phyloP scores from a whole-genome alignment of 1,140 invertebrate genomes.

The Heterodera carotae region DNA sequence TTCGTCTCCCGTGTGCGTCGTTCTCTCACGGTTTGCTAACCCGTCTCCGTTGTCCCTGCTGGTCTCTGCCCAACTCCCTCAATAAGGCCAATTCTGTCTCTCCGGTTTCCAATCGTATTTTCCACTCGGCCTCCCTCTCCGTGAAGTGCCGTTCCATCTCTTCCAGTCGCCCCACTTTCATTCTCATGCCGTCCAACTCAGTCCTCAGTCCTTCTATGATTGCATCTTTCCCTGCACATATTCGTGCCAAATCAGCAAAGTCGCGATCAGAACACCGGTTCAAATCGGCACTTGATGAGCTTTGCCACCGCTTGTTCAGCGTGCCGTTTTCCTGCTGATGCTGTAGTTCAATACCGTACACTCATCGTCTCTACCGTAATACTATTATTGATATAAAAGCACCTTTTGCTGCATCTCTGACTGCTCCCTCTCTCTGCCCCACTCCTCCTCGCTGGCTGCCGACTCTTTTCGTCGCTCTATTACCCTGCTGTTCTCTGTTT shows the following conservation, averaged over 20 bases:
- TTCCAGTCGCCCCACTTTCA: background rate
- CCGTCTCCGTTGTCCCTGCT: constrained; percentile 6
- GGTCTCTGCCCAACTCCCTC: constrained; percentile 25
- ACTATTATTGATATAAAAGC: no score
- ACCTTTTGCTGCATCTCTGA: background rate
- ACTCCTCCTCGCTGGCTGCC: background rate
- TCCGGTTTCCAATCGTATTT: background rate
- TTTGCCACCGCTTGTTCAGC: background rate
- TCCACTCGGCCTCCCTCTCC: constrained; percentile 14
- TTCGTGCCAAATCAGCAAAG: constrained; percentile 27
- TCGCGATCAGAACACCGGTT: constrained; percentile 14
- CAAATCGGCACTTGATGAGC: background rate
- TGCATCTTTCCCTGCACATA: constrained; percentile 21
- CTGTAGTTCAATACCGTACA: background rate
- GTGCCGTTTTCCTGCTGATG: background rate
- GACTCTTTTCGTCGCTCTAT: background rate
- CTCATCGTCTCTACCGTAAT: background rate
- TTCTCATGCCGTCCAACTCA: background rate
- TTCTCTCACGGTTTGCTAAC: background rate
- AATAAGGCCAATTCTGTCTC: constrained; percentile 16
- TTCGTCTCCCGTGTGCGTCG: background rate
- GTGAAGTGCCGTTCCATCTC: background rate
- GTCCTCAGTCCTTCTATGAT: constrained; percentile 23
- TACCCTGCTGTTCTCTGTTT: background rate
- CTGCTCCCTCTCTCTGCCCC: background rate